Percentiles rank a stretch among this genome's conserved stretches.
These are phyloP conservation scores for Amiota minor DNA, from an alignment of 2,888 invertebrate species.

Conservation along the genomic window DNA sequence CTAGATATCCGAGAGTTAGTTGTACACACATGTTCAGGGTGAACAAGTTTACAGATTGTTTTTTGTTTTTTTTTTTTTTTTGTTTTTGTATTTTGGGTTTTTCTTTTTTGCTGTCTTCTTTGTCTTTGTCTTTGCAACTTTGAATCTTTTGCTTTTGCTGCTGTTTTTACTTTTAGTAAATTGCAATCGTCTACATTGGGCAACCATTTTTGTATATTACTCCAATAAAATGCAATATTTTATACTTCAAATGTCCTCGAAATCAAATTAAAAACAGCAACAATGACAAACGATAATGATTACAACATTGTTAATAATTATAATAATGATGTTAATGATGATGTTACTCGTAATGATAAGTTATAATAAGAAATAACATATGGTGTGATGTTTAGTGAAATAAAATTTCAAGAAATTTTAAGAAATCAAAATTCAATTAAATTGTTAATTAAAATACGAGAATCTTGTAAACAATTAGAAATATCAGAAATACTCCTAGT, in stretches of 20 bases:
- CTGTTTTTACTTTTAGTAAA: background rate
- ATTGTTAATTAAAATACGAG: too few relatives aligned
- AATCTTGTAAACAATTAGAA: too few relatives aligned
- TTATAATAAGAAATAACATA: too few relatives aligned
- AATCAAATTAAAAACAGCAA: slow-evolving; percentile 12
- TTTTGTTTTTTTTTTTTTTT: background rate
- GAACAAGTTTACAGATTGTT: slow-evolving; percentile 15
- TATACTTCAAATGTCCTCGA: slow-evolving; percentile 13
- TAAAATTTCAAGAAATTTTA: too few relatives aligned
- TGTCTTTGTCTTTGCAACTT: background rate
- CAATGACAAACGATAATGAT: background rate
- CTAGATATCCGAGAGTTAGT: background rate
- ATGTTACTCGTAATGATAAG: too few relatives aligned
- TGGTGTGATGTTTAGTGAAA: too few relatives aligned
- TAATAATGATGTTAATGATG: too few relatives aligned
- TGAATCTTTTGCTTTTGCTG: background rate
- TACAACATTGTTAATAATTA: too few relatives aligned
- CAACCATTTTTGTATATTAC: background rate
- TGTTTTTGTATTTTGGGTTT: too few relatives aligned
- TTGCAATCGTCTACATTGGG: slow-evolving; percentile 13
- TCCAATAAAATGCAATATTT: slow-evolving; percentile 22
- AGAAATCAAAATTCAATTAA: too few relatives aligned
- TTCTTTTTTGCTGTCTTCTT: background rate
- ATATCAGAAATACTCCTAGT: too few relatives aligned
- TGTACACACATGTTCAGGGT: slow-evolving; percentile 21